Conservation (phyloP, 2,113 vertebrate species). For the Sminthopsis crassicaudata region DNA sequence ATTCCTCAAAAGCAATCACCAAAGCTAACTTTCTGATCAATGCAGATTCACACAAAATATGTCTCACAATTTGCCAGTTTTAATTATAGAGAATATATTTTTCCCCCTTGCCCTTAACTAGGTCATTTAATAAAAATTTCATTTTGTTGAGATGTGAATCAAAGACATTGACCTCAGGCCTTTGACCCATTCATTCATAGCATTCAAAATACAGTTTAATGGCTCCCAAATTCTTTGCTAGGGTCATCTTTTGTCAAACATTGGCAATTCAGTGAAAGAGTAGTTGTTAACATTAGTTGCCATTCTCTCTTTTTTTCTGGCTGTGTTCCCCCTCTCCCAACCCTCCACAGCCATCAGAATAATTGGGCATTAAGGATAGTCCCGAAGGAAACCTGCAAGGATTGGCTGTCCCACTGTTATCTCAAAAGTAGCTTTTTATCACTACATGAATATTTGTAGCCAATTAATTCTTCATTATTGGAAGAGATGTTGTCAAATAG, state of each 20-base stretch:
- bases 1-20: background rate
- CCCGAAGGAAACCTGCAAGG: constrained; percentile 29
- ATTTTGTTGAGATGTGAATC: background rate
- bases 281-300: background rate
- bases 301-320: background rate
- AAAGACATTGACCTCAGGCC: background rate
- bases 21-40: background rate
- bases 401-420: constrained; percentile 9
- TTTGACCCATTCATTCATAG: background rate
- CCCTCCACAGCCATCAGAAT: background rate
- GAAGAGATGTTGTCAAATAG: constrained; percentile 7
- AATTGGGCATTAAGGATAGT: background rate
- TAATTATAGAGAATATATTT: background rate
- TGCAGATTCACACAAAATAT: background rate
- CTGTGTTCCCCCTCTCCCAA: background rate
- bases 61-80: background rate
- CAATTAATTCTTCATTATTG: constrained; percentile 54
- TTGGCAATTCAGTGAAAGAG: constrained; percentile 17
- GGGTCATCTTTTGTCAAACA: constrained; percentile 38
- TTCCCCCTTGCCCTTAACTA: background rate
- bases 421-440: constrained; percentile 44
- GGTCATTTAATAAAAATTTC: background rate
- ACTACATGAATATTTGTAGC: constrained; percentile 29
- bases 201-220: background rate
- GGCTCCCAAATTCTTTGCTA: constrained; percentile 17